Percentiles rank a stretch among this genome's conserved stretches.
Conservation (phyloP, 2,888 invertebrate genomes). For the Cephus pulcher region DNA sequence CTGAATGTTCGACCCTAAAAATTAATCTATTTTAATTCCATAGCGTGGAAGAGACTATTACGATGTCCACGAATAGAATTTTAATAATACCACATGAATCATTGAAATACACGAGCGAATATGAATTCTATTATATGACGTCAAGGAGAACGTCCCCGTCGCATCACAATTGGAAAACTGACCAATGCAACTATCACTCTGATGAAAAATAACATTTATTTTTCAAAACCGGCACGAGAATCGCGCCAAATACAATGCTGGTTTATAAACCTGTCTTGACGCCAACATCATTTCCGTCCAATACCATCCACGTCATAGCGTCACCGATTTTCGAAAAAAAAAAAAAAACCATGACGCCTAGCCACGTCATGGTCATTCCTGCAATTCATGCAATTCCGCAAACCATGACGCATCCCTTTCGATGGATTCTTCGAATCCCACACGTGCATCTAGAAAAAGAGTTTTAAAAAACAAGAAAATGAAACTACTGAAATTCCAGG, state of each 20-base stretch:
- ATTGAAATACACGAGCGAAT: conserved; percentile 21
- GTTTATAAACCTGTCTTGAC: neutral
- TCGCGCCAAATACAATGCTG: neutral
- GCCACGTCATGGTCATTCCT: neutral
- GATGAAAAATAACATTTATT: neutral
- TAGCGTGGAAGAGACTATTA: conserved; percentile 6
- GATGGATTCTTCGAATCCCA: neutral
- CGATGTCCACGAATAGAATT: conserved; percentile 8
- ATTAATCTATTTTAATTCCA: neutral
- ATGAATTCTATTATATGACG: conserved; percentile 27
- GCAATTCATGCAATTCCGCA: neutral
- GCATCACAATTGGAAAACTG: conserved; percentile 23
- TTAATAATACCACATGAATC: conserved; percentile 42
- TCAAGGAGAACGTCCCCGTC: conserved; percentile 22
- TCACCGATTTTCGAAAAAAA: neutral
- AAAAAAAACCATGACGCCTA: neutral
- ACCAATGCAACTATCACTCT: neutral
- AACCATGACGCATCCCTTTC: neutral
- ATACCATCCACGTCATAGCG: neutral
- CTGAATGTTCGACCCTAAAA: neutral
- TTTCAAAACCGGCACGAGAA: neutral
- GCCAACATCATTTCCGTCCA: neutral
- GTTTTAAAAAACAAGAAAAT: neutral
- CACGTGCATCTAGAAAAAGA: neutral
- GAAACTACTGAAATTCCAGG: neutral